Evolutionary conservation across 2,797 vertebrate genomes (phyloP), one percentile per base, ranked within the genome.

Genomic region (Cirrhinus mrigala): DNA sequence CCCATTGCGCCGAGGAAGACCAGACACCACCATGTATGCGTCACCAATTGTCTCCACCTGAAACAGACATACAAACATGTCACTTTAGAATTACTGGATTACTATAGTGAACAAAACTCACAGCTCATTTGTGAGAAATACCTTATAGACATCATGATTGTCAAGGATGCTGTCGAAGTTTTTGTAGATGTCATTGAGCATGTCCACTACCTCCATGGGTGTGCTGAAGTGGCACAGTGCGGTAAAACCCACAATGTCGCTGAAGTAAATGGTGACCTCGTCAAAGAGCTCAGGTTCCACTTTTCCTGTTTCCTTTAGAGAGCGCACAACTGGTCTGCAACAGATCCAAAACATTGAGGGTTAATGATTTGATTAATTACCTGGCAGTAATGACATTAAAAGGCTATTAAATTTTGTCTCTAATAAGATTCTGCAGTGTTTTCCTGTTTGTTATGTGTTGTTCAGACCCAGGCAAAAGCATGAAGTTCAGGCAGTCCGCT

Each of bases 41-140:
- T 99, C 98, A 0, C 98, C 98, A 71, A 99, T 99, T 6, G 98
- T 99, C 94, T 99, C 98, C 88, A 99, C 98, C 98, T 99, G 90
- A 83, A 50, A 76, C 48, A 0, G 16, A 44, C 20, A 29, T 14
- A 48, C n/a, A 52, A 16, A 69, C 16, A 46, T 24, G 11, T 20
- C 8, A 18, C 46, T 40, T 78, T 20, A 12, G 64, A 79, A 10
- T 79, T 66, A 46, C 11, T 22, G 20, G 22, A 24, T 24, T 52
- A 37, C 16, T 18, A 33, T 4, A 68, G 7, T 68, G 16, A 68
- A 68, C 29, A 27, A 66, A 18, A 46, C 14, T 15, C 2, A 48
- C 24, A 15, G 12, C 27, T 52, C n/a, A 20, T 52, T 20, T 16
- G 2, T 24, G 18, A 62, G 69, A 10, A 64, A 11, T 92, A 99